A percentile compares a stretch with the other conserved stretches of the same genome.
Evolutionary conservation across 2,888 invertebrate species (phyloP).

Genomic region (Adela reaumurella): DNA sequence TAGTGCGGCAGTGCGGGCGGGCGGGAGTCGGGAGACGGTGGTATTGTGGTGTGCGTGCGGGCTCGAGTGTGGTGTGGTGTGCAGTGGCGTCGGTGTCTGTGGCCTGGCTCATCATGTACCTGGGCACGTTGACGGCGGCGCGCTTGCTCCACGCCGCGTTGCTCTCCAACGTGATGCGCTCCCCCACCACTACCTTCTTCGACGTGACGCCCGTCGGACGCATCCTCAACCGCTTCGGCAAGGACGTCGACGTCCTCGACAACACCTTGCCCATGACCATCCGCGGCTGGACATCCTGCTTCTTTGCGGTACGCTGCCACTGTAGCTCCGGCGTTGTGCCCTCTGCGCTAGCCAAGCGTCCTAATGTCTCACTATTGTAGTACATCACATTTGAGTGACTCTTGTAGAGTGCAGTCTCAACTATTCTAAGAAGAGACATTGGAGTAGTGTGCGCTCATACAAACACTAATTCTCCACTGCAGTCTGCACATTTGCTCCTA

Average conservation of each 20-base stretch:
- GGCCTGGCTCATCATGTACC: constrained; percentile 63
- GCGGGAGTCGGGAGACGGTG: not conserved
- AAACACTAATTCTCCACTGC: too few relatives aligned
- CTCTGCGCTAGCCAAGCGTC: too few relatives aligned
- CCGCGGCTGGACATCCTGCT: constrained; percentile 66
- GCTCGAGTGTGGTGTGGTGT: constrained; percentile 14
- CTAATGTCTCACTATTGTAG: too few relatives aligned
- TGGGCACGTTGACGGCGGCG: constrained; percentile 63
- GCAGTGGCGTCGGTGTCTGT: constrained; percentile 64
- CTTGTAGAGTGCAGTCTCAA: too few relatives aligned
- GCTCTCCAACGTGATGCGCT: constrained; percentile 62
- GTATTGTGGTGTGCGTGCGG: not conserved
- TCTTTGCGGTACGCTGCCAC: constrained; percentile 64
- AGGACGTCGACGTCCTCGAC: constrained; percentile 71
- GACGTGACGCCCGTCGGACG: constrained; percentile 78
- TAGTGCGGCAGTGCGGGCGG: not conserved
- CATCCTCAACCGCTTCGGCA: constrained; percentile 74
- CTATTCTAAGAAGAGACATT: too few relatives aligned
- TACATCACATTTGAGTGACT: too few relatives aligned
- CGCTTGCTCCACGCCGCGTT: constrained; percentile 62
- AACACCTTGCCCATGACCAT: constrained; percentile 68
- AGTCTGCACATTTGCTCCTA: too few relatives aligned
- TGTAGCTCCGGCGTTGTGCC: too few relatives aligned
- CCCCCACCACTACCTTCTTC: constrained; percentile 69
- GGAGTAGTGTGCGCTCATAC: too few relatives aligned